These are phyloP conservation scores for Rhagonycha lutea DNA, from an alignment of 2,888 invertebrate species.

Conservation along the genomic window DNA sequence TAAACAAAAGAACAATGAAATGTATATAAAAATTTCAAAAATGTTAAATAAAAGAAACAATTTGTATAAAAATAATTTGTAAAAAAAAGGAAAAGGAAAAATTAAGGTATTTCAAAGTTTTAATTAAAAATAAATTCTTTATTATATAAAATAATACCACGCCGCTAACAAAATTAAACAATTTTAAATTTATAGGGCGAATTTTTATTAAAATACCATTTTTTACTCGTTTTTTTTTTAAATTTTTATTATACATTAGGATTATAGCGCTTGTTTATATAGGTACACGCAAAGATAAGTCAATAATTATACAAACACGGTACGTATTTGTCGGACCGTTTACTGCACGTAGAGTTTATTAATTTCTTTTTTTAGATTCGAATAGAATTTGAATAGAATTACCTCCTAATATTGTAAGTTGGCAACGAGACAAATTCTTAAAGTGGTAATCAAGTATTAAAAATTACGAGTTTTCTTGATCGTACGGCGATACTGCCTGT, in stretches of 20 bases:
- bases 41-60: neutral
- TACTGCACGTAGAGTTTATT: neutral
- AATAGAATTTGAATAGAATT: too few species aligned
- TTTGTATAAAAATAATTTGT: neutral
- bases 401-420: neutral
- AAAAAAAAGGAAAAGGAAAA: neutral
- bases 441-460: neutral
- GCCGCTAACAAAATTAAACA: neutral
- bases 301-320: neutral
- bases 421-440: neutral
- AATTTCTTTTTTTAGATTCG: too few species aligned
- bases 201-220: neutral
- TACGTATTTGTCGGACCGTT: neutral
- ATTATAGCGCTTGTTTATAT: neutral
- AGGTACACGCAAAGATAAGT: neutral
- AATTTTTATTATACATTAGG: neutral
- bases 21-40: neutral
- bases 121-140: neutral
- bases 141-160: neutral
- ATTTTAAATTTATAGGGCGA: neutral
- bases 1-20: constrained; percentile 46
- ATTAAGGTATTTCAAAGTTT: neutral
- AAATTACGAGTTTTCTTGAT: neutral
- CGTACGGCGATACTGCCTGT: neutral
- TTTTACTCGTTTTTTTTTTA: neutral